Evolutionary conservation across 2,888 invertebrate species (phyloP).

Genomic region (Steromphala cineraria): DNA sequence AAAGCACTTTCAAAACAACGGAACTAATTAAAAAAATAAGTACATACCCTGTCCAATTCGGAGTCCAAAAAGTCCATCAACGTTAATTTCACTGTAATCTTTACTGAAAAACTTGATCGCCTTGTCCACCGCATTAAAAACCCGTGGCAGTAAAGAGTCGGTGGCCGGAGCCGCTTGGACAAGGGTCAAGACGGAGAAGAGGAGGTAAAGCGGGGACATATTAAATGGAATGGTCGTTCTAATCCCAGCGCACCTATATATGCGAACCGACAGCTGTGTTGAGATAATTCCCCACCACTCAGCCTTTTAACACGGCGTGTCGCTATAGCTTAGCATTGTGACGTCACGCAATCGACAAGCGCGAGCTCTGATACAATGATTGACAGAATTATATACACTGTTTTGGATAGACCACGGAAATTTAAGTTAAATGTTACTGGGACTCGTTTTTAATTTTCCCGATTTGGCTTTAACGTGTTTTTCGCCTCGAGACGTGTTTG

Average conservation of each 20-base stretch:
- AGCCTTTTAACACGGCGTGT: background rate
- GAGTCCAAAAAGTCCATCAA: slow-evolving; percentile 64
- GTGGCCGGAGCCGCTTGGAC: slow-evolving; percentile 9
- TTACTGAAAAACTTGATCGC: slow-evolving; percentile 50
- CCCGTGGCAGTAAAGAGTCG: slow-evolving; percentile 30
- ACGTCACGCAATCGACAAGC: background rate
- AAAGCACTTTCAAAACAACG: no score
- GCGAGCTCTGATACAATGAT: background rate
- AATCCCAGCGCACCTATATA: background rate
- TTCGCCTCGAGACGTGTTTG: no score
- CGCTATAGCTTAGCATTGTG: background rate
- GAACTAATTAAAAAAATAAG: background rate
- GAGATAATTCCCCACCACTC: background rate
- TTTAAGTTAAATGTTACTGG: background rate
- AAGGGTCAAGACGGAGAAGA: background rate
- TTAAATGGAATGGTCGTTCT: background rate
- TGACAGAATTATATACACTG: background rate
- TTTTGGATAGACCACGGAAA: background rate
- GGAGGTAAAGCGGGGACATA: background rate
- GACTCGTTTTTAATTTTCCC: background rate
- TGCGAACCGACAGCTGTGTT: background rate
- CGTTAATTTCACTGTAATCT: slow-evolving; percentile 60
- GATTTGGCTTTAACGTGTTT: background rate
- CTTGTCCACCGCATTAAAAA: slow-evolving; percentile 42
- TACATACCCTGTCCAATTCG: slow-evolving; percentile 60